Evolutionary conservation across 2,113 vertebrate genomes (phyloP), one percentile per base, ranked within the genome.

Genomic region (Crocuta crocuta): DNA sequence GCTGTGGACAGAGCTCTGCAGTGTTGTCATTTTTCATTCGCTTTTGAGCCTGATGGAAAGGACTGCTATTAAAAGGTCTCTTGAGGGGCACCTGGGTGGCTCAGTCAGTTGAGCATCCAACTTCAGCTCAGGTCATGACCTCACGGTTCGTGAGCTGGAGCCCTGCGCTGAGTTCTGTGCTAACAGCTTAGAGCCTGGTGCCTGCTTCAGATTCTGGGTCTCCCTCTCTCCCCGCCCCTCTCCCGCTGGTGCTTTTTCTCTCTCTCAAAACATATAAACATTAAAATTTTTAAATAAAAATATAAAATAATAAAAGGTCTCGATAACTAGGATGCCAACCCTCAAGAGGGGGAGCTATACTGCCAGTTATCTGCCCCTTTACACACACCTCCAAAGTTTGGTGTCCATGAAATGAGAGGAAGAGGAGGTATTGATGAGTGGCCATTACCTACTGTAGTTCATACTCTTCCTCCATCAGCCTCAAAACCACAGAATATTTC

Each of bases 11-110:
- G 31, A 73, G 35, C 28, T 10, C 13, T 39, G 48, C 2, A 71
- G 33, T 66, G 6, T 61, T 8, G 17, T 48, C 58, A 89, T 24
- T 89, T 95, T 89, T 70, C 63, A 61, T 78, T 82, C 85, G 39
- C 24, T 89, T 33, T 31, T 12, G 73, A 48, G 33, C 1, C 31
- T 83, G 79, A 31, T 79, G n/a, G 39, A 65, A 89, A 84, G 5
- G 39, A 92, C 16, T 92, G 90, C 61, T 45, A 28, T 45, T 48
- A 17, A 94, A 66, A 80, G 26, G 5, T 28, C 4, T 93, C 53
- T 78, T 50, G 7, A 55, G 21, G 58, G 7, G 21, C 4, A 3
- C 58, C 58, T 61, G 58, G 58, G 21, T 61, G 58, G 58, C 58
- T 61, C 58, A 9, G 58, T 61, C 21, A 21, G 58, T 23, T 61